Base-by-base conservation (phyloP, 2,113 vertebrate species). In the Sceloporus tristichus region DNA sequence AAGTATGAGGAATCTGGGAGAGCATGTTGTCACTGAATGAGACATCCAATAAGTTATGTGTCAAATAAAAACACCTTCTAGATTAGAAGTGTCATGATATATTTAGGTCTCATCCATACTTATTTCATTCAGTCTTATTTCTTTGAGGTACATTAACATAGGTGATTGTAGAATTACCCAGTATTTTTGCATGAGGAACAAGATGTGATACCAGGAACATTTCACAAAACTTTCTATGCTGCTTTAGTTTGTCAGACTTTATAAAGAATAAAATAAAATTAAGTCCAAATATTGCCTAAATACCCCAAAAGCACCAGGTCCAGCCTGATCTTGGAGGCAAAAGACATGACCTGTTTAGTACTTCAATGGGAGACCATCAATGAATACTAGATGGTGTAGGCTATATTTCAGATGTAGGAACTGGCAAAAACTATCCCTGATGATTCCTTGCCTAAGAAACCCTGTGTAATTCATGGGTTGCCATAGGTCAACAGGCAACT, bases 71-170 rank as follows among this genome's bases (percentile, higher is more conserved):
- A 66, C 73, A 83, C 62, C 82, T 90, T 91, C 66, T 73, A 90
- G 91, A 91, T 89, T 90, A 81, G 0, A 86, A 73, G 56, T 93
- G 91, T 91, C 93, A 92, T 84, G 93, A 82, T 84, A 80, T 19
- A 92, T 90, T 73, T 89, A 79, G 74, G 76, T 85, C 89, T 89
- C 75, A 0, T 0, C 84, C 88, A 75, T 85, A 89, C 91, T 66
- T 42, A 27, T 90, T 65, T 77, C 56, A 87, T 89, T 90, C 82
- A 89, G 88, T 89, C 70, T 27, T 48, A 87, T 68, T 70, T 68
- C 56, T 9, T 70, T 40, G 74, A 70, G 59, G 54, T 1, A 29
- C 2, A 88, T 54, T 89, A 91, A 75, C 21, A 89, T 75, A 89
- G 66, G 34, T 25, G 81, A 90, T 76, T 70, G 78, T 48, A 81